Evolutionary conservation across 2,888 invertebrate genomes (phyloP), one percentile per base, ranked within the genome.

Genomic region (Julus scanicus): DNA sequence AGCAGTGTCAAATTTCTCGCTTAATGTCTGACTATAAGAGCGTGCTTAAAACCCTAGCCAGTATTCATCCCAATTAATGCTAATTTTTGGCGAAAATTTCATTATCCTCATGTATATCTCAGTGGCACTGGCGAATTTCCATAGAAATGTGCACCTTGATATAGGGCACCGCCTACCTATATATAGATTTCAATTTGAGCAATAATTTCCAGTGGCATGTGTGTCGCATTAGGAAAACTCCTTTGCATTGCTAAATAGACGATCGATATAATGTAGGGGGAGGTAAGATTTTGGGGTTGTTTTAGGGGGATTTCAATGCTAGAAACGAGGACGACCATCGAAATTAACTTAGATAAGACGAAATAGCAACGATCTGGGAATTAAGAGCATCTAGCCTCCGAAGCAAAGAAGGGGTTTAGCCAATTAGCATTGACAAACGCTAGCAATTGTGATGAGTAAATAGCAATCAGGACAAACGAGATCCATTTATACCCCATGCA

Each of bases 341-440:
- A 80, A 80, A 80, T 80, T 9, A 80, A 80, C 80, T 80, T 37
- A 37, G 80, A 80, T 80, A 80, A 80, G 80, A 80, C 80, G 80
- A 29, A 80, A 80, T 80, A 80, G 80, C 37, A 80, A 80, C 80
- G 80, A 80, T 80, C 37, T 29, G 80, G 80, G 80, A 80, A 80
- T 80, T 80, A 80, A 80, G 80, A 80, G 80, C 37, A 29, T 11
- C 80, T 37, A 80, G 80, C 80, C 80, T 80, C 80, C 4, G 15
- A 85, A 44, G 39, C 44, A 85, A 49, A 85, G 44, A 85, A 49
- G 20, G 20, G 49, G 49, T 85, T 85, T 49, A 39, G 49, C 85
- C 85, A 85, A 85, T 85, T 85, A 85, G 44, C 85, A 85, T 85
- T 85, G 85, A 85, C 85, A 85, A 85, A 85, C 49, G 85, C 85